Base-by-base conservation (phyloP, 92 coral and sea anemone species). In the Parazoanthus swiftii region DNA sequence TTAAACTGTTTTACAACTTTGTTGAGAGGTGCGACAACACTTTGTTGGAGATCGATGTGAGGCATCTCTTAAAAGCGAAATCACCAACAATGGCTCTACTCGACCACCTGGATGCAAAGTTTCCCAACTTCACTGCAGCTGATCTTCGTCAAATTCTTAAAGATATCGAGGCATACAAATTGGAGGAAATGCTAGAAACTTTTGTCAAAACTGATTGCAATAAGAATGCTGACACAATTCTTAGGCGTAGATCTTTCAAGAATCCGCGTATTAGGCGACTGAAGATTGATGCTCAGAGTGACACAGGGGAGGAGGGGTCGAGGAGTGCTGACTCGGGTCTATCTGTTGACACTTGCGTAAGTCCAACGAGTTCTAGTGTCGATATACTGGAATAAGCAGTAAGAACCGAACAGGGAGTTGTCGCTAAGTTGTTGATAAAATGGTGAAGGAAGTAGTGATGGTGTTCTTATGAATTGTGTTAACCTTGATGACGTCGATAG, bases 161-260 rank as follows among this genome's bases (percentile, higher is more conserved):
- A 18, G 54, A 37, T 35, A 42, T 63, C n/a, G 54, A 37, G 36
- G 85, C 51, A 35, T 42, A 58, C 35, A 36, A 37, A 6, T 37
- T 63, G 54, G 85, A 63, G 85, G 36, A 63, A 37, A 81, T 63
- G 3, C n/a, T 81, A 54, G 85, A 81, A 81, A 37, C 18, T 4
- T 63, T 59, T 81, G 16, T 81, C 74, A 81, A 63, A 63, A 36
- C 85, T 23, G 85, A 81, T 59, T 81, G 85, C 36, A 63, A 38
- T 23, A 81, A 37, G 74, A 63, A 81, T 20, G 35, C 51, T 36
- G 74, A 81, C 20, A 9, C 48, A 20, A 8, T 81, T 36, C 74
- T 51, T 14, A 59, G 74, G 21, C 74, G 85, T 81, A 29, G 6
- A 13, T 37, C 72, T 3, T 81, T 81, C 8, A 63, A 66, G 68